Percentiles rank a stretch among this genome's conserved stretches.
Conservation (phyloP, 2,888 invertebrate genomes). For the Adela reaumurella region DNA sequence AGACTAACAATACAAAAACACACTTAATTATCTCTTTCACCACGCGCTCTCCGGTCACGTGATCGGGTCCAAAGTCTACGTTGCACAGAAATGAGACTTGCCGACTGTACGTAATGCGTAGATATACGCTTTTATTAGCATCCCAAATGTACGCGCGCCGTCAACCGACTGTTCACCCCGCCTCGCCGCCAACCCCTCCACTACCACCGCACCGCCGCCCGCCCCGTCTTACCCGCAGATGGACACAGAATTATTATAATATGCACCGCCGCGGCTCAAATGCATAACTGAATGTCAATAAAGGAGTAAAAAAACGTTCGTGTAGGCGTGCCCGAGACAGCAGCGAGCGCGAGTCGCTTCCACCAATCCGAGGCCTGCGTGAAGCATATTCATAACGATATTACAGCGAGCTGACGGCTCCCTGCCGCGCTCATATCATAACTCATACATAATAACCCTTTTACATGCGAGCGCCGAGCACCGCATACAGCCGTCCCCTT, state of each 20-base stretch:
- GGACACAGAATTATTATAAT: conserved; percentile 51
- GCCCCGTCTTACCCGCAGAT: conserved; percentile 37
- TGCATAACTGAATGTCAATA: conserved; percentile 56
- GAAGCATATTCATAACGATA: conserved; percentile 57
- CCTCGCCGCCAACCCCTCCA: conserved; percentile 1
- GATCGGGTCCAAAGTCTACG: too few relatives aligned
- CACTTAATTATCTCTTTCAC: too few relatives aligned
- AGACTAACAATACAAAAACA: too few relatives aligned
- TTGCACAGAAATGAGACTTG: too few relatives aligned
- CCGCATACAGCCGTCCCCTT: conserved; percentile 14
- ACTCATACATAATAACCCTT: conserved; percentile 59
- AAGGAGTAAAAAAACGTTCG: conserved; percentile 47
- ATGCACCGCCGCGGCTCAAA: conserved; percentile 49
- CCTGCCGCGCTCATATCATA: conserved; percentile 48
- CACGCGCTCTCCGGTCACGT: too few relatives aligned
- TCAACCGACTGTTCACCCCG: conserved; percentile 17
- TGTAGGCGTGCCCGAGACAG: conserved; percentile 42
- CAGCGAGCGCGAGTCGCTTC: conserved; percentile 28
- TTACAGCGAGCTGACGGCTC: conserved; percentile 41
- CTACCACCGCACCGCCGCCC: not conserved
- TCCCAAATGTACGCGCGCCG: conserved; percentile 49
- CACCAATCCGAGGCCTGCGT: conserved; percentile 49
- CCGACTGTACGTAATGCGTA: too few relatives aligned
- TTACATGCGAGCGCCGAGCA: conserved; percentile 37
- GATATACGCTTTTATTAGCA: conserved; percentile 41